Evolutionary conservation across 2,888 invertebrate genomes (phyloP), one percentile per base, ranked within the genome.

Genomic region (Caenorhabditis macrosperma): DNA sequence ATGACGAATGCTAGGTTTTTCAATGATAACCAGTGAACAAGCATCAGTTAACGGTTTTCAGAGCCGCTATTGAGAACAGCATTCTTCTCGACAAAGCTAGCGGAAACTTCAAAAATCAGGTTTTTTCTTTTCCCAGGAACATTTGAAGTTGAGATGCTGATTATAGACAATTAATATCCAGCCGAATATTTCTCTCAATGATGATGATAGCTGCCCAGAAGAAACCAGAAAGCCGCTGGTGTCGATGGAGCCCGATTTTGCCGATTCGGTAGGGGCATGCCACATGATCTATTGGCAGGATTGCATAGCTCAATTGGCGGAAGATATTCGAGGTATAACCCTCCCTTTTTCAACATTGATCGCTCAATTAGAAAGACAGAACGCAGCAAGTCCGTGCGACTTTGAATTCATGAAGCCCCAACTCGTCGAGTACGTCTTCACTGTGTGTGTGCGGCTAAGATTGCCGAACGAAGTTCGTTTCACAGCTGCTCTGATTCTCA

Each of bases 381-480:
- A 60, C 22, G 15, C 24, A 1, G 35, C 66, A 1, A 57, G 28
- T 4, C 24, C 54, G 7, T 66, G 76, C 28, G 81, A 81, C 44
- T 81, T 76, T 30, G 57, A 81, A 10, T 89, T 86, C 46, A 46
- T 90, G 57, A 82, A 82, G n/a, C 69, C 83, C 5, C 67, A 82
- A 22, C 64, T 66, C 12, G 81, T 88, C 10, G 77, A 90, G 68
- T 89, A 86, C 68, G 71, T 88, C 2, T 89, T 89, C 82, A 89
- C 89, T 22, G 81, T 89, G 1, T 88, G 88, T 41, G 82, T 87
- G 9, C 84, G 89, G 7, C 78, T 89, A n/a, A 75, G 87, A 4
- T 72, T 90, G 52, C 89, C 89, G 1, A 81, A 81, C 17, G 88
- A 88, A 38, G 85, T 89, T 17, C 83, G 88, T 9, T 89, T 82